Percentiles rank a stretch among this genome's conserved stretches.
These are phyloP conservation scores for Bugula neritina DNA, from an alignment of 2,888 invertebrate species.

Conservation along the genomic window DNA sequence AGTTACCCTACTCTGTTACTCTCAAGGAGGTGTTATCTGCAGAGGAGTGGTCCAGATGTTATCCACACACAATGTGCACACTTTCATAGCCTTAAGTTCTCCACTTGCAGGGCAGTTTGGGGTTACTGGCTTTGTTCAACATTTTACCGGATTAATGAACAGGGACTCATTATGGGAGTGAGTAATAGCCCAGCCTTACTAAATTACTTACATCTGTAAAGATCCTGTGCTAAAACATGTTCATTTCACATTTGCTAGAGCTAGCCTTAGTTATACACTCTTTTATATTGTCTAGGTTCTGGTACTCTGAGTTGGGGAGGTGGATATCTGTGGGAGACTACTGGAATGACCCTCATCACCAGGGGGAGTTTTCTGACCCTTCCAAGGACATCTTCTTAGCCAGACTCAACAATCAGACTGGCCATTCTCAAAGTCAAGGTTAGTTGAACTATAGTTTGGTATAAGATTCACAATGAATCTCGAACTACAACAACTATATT, in stretches of 20 bases:
- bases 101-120: conserved; percentile 91
- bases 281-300: conserved; percentile 61
- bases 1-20: conserved; percentile 27
- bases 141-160: not conserved
- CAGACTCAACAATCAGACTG: conserved; percentile 6
- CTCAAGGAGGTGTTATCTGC: conserved; percentile 70
- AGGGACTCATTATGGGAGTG: not conserved
- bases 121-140: conserved; percentile 59
- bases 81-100: conserved; percentile 80
- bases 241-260: not conserved
- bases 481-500: not conserved
- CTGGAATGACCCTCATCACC: conserved; percentile 63
- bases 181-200: too few species aligned
- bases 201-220: too few species aligned
- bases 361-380: conserved; percentile 11
- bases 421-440: not conserved
- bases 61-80: conserved; percentile 72
- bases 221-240: too few species aligned
- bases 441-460: not conserved
- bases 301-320: conserved; percentile 79
- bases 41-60: conserved; percentile 74
- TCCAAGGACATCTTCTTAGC: not conserved
- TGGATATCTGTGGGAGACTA: conserved; percentile 84
- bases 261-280: too few species aligned
- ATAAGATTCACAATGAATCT: not conserved